A percentile compares a stretch with the other conserved stretches of the same genome.
phyloP scores from a whole-genome alignment of 2,888 invertebrate genomes.

The Sinotaia quadrata region DNA sequence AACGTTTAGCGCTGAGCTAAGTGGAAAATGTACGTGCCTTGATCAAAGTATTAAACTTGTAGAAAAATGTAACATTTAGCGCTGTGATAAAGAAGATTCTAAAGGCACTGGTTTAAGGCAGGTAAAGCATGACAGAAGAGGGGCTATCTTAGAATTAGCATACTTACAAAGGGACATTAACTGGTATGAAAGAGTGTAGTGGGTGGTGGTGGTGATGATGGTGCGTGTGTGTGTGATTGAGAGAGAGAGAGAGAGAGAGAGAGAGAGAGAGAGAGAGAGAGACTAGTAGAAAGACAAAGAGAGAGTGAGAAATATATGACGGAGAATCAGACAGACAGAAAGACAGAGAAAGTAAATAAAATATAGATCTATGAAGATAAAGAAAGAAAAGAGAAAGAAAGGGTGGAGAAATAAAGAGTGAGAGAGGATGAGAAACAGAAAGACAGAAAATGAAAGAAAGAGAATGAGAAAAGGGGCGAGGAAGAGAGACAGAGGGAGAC shows the following conservation, averaged over 20 bases:
- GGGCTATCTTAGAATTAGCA: too few relatives aligned
- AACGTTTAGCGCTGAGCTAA: too few relatives aligned
- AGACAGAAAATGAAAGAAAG: neutral
- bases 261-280: conserved; percentile 21
- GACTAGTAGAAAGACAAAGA: neutral
- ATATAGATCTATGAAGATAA: neutral
- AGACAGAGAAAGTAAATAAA: neutral
- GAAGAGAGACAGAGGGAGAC: neutral
- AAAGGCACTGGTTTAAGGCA: too few relatives aligned
- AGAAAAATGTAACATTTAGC: too few relatives aligned
- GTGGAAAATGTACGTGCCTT: too few relatives aligned
- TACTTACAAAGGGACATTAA: too few relatives aligned
- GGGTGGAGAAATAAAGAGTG: neutral
- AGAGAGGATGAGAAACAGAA: neutral
- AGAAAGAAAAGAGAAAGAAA: conserved; percentile 11
- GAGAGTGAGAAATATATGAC: neutral
- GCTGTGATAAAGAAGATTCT: too few relatives aligned
- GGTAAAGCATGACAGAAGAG: too few relatives aligned
- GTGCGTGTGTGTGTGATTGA: neutral
- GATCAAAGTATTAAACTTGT: too few relatives aligned
- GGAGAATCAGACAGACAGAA: neutral
- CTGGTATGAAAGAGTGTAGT: too few relatives aligned
- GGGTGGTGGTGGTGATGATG: neutral
- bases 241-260: conserved; percentile 8
- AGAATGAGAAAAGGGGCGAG: neutral